Base-by-base conservation (phyloP, 2,113 vertebrate species). In the Ictalurus furcatus region DNA sequence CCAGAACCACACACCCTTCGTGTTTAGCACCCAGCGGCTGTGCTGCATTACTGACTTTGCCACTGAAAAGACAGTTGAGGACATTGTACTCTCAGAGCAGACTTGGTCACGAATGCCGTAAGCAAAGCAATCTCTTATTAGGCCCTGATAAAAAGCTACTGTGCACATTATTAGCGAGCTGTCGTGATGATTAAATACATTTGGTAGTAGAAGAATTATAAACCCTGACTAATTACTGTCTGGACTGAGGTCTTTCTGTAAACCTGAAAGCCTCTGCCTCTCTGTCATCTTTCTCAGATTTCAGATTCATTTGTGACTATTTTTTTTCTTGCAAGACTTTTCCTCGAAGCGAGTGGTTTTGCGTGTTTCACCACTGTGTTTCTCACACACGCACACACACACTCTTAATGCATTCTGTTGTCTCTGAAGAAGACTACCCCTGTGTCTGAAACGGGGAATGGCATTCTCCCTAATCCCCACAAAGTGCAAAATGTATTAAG, bases 1-100 rank as follows among this genome's bases (percentile, higher is more conserved):
- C 25, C 65, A 48, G 48, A 71, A 84, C 34, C 84, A 21, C 44
- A 30, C 63, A 69, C n/a, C 0, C 58, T 34, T 4, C 21, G 40
- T 30, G 59, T 71, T 73, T 30, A 89, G 81, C 61, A 61, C 37
- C 76, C 25, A 61, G 79, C 17, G 56, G 67, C 56, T 25, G 58
- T 82, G 69, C 84, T 84, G 58, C 58, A 28, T 59, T 74, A 84
- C 87, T 86, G 81, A 65, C 48, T 85, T 82, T 87, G 86, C 83
- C 73, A 44, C 74, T 85, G 54, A 81, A 54, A 16, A 88, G 54
- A 80, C 44, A 48, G 76, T 19, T 25, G 59, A 56, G 83, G 44
- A 78, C 84, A 19, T 85, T 83, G 16, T 44, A 61, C 86, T 58
- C 67, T 84, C 17, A 52, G 9, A 73, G n/a, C 65, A 44, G 56